Percentiles rank a stretch among this genome's conserved stretches.
Conservation (phyloP, 2,797 vertebrate genomes). For the Merluccius polli region DNA sequence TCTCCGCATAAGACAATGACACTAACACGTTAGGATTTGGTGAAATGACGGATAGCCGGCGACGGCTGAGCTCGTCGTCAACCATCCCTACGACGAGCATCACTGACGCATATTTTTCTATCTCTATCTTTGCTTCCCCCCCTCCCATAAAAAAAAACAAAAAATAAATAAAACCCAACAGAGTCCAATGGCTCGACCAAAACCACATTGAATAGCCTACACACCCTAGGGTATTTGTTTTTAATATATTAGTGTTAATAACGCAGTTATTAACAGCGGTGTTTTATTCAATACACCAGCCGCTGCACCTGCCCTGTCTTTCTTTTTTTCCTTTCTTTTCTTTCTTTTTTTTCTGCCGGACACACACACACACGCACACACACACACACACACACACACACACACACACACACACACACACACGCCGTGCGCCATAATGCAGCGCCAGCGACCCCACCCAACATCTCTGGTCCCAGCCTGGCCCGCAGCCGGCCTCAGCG, state of each 20-base stretch:
- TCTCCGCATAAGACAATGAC: neutral
- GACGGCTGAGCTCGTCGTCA: neutral
- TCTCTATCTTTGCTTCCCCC: too few species aligned
- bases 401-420: too few species aligned
- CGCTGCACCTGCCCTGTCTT: slow-evolving; percentile 72
- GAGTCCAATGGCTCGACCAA: neutral
- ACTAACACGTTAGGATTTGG: neutral
- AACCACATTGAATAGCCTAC: too few species aligned
- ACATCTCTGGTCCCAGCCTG: slow-evolving; percentile 45
- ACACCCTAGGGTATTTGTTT: too few species aligned
- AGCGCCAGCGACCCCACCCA: slow-evolving; percentile 83
- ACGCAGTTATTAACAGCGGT: slow-evolving; percentile 7
- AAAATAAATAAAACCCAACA: neutral
- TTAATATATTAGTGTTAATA: too few species aligned
- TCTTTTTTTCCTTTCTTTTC: too few species aligned
- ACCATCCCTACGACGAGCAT: neutral
- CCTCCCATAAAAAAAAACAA: too few species aligned
- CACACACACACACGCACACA: neutral
- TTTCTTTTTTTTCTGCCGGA: slow-evolving; percentile 6
- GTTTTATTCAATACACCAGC: slow-evolving; percentile 28
- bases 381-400: too few species aligned
- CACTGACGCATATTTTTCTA: slow-evolving; percentile 49
- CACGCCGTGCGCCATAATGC: slow-evolving; percentile 77
- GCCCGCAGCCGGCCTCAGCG: slow-evolving; percentile 26
- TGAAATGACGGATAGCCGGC: neutral